A percentile compares a stretch with the other conserved stretches of the same genome.
These are phyloP conservation scores for Eubasilissa splendida DNA, from an alignment of 2,888 invertebrate species.

Conservation along the genomic window DNA sequence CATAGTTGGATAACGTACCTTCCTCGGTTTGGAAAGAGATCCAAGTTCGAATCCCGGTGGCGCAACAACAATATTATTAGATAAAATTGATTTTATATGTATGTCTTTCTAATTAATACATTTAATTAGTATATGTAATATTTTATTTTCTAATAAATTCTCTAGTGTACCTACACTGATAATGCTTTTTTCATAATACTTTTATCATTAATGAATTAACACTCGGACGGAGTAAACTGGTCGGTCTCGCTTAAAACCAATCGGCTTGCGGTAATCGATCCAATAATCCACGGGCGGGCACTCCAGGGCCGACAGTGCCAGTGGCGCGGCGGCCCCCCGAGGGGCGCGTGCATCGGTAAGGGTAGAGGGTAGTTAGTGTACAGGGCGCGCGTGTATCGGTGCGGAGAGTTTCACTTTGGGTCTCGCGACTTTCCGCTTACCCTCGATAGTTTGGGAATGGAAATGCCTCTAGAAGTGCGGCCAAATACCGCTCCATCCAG, in stretches of 20 bases:
- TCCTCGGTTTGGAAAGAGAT: too few species aligned
- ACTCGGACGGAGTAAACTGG: neutral
- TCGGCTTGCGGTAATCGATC: conserved; percentile 30
- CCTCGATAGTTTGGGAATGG: conserved; percentile 4
- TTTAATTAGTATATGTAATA: too few species aligned
- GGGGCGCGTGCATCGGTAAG: neutral
- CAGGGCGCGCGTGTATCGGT: neutral
- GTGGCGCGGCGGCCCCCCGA: too few species aligned
- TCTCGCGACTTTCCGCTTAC: conserved; percentile 17
- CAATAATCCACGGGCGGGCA: neutral
- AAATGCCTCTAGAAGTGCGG: conserved; percentile 22
- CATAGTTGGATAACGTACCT: too few species aligned
- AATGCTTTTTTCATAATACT: too few species aligned
- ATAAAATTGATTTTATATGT: too few species aligned
- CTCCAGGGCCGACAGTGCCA: neutral
- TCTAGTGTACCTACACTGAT: too few species aligned
- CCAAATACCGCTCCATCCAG: conserved; percentile 25
- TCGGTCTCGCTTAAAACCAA: neutral
- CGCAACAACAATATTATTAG: too few species aligned
- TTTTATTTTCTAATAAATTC: too few species aligned
- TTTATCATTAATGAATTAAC: neutral
- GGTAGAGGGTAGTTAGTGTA: neutral
- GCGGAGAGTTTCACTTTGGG: neutral
- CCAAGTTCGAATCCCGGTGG: too few species aligned
- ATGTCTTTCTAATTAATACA: too few species aligned